Percentiles rank a stretch among this genome's conserved stretches.
Evolutionary conservation across 1,140 invertebrate genomes (phyloP).

Genomic region (Rhizoglyphus robini): DNA sequence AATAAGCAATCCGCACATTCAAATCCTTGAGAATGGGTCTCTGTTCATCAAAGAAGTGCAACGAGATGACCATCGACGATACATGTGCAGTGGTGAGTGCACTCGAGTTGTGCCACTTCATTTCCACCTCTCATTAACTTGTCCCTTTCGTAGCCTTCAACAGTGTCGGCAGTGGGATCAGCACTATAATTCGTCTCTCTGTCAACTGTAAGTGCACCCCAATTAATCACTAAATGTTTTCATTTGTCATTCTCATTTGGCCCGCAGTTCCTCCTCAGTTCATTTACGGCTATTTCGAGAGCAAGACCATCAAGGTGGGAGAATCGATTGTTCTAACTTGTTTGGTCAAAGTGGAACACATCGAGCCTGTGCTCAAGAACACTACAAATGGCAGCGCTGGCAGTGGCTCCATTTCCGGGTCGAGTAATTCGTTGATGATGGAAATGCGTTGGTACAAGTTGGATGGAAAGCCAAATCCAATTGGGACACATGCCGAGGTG

Average conservation of each 20-base stretch:
- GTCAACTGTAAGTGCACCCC: slow-evolving; percentile 8
- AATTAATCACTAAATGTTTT: neutral
- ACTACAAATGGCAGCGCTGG: neutral
- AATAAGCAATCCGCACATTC: slow-evolving; percentile 30
- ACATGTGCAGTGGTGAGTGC: slow-evolving; percentile 81
- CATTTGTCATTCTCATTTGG: slow-evolving; percentile 8
- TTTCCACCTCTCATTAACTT: neutral
- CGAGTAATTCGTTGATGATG: slow-evolving; percentile 10
- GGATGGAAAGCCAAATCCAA: slow-evolving; percentile 7
- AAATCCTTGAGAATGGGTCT: slow-evolving; percentile 35
- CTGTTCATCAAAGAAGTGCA: slow-evolving; percentile 33
- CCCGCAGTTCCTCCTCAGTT: slow-evolving; percentile 11
- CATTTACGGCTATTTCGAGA: slow-evolving; percentile 12
- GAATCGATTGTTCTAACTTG: slow-evolving; percentile 14
- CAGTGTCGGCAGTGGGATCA: neutral
- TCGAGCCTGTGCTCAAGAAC: slow-evolving; percentile 3
- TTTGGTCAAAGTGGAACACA: slow-evolving; percentile 17
- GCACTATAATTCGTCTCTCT: neutral
- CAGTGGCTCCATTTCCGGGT: neutral
- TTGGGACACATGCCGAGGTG: neutral
- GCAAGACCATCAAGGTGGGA: neutral
- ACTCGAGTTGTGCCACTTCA: too few species aligned
- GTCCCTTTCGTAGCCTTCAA: slow-evolving; percentile 11
- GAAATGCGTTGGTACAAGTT: slow-evolving; percentile 18
- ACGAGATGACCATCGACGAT: slow-evolving; percentile 35